Conservation (phyloP, 1,140 invertebrate species). For the Neodiprion lecontei region DNA sequence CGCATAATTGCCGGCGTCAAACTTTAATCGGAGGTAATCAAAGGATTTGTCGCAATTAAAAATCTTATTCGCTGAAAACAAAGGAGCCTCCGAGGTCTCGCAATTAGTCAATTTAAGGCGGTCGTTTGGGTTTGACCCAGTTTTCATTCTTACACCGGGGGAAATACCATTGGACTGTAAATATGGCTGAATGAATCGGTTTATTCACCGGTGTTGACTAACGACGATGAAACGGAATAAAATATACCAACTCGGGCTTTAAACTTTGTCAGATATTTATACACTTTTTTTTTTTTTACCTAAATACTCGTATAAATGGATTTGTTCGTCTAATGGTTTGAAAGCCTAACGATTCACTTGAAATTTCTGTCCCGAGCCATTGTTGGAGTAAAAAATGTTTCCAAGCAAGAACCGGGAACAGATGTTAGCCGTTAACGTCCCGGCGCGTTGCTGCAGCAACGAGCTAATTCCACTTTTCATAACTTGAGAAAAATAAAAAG, state of each 20-base stretch:
- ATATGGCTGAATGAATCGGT: no score
- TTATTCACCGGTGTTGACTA: no score
- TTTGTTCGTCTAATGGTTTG: not conserved
- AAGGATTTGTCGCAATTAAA: not conserved
- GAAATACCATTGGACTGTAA: no score
- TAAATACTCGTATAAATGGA: not conserved
- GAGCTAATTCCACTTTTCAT: conserved; percentile 3
- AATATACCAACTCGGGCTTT: no score
- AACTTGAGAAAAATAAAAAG: not conserved
- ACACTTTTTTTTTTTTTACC: not conserved
- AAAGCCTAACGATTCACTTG: not conserved
- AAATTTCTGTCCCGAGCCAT: not conserved
- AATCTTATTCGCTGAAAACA: not conserved
- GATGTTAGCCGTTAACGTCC: not conserved
- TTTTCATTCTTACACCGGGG: not conserved
- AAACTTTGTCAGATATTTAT: not conserved
- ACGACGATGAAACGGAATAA: no score
- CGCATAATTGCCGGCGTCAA: not conserved
- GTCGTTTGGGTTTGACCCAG: conserved; percentile 3
- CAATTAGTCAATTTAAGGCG: not conserved
- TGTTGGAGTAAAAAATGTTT: not conserved
- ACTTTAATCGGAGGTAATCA: not conserved
- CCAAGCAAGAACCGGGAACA: not conserved
- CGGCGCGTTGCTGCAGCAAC: conserved; percentile 1
- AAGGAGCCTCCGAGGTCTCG: not conserved